Percentiles rank a stretch among this genome's conserved stretches.
phyloP scores from a whole-genome alignment of 1,140 invertebrate species.

The Drepana arcuata region DNA sequence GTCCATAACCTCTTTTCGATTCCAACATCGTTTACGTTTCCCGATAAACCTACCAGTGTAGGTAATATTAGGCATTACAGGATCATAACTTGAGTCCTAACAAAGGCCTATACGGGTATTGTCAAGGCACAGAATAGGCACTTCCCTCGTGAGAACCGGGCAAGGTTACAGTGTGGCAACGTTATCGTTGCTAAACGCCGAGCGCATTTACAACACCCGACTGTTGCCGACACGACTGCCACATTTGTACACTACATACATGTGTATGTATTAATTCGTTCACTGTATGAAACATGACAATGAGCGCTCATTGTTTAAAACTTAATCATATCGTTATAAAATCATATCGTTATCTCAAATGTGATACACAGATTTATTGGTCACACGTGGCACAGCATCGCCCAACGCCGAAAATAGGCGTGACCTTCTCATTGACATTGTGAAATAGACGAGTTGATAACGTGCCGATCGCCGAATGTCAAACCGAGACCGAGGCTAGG shows the following conservation, averaged over 20 bases:
- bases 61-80: constrained; percentile 51
- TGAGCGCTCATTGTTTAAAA: too few species aligned
- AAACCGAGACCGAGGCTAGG: constrained; percentile 61
- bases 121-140: constrained; percentile 69
- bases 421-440: constrained; percentile 72
- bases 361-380: too few species aligned
- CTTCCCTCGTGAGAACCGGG: constrained; percentile 67
- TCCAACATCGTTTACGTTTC: constrained; percentile 26
- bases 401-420: constrained; percentile 49
- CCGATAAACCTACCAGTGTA: constrained; percentile 10
- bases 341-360: too few species aligned
- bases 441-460: constrained; percentile 70
- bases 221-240: constrained; percentile 56
- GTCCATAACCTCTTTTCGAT: constrained; percentile 39
- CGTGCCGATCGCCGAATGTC: constrained; percentile 63
- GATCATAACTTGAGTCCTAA: constrained; percentile 54
- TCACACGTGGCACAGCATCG: constrained; percentile 33
- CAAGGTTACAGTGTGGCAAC: constrained; percentile 68
- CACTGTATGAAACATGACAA: too few species aligned
- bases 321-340: too few species aligned
- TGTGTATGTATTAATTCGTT: too few species aligned
- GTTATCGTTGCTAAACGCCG: constrained; percentile 65
- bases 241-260: constrained; percentile 34
- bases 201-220: constrained; percentile 62
- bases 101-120: constrained; percentile 67